Evolutionary conservation across 2,797 vertebrate species (phyloP).

Genomic region (Pteronotus mesoamericanus): DNA sequence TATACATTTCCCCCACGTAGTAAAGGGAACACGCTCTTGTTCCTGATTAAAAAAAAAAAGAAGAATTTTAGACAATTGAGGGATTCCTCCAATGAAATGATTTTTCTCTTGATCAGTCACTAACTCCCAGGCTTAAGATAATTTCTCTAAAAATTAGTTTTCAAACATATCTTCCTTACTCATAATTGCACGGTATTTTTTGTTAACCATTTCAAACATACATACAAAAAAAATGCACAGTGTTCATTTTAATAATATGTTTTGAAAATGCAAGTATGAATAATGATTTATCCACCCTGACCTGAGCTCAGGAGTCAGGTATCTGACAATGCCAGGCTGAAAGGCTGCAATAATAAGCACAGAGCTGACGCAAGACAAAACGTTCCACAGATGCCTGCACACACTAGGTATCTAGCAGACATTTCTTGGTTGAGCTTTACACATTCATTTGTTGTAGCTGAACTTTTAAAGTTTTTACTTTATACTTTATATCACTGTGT

Average conservation of each 20-base stretch:
- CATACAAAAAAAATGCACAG: background rate
- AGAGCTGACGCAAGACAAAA: background rate
- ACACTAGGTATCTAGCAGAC: background rate
- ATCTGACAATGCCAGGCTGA: background rate
- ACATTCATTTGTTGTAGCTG: background rate
- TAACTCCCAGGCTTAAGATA: background rate
- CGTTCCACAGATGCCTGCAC: background rate
- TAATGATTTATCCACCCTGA: background rate
- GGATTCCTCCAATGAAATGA: background rate
- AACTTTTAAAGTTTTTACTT: background rate
- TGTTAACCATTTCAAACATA: background rate
- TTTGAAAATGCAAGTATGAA: background rate
- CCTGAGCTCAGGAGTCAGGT: background rate
- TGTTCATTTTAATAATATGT: background rate
- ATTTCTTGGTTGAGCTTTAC: background rate
- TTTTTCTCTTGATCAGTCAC: background rate
- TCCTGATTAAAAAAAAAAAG: constrained; percentile 76
- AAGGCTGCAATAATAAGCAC: rapidly evolving
- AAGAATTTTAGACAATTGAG: background rate
- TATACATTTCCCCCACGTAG: constrained; percentile 88
- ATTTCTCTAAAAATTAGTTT: background rate
- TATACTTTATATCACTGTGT: background rate
- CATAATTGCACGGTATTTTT: background rate
- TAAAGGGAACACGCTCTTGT: constrained; percentile 90
- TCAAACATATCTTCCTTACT: background rate